Conservation (phyloP, 2,888 invertebrate genomes). For the Andrena haemorrhoa region DNA sequence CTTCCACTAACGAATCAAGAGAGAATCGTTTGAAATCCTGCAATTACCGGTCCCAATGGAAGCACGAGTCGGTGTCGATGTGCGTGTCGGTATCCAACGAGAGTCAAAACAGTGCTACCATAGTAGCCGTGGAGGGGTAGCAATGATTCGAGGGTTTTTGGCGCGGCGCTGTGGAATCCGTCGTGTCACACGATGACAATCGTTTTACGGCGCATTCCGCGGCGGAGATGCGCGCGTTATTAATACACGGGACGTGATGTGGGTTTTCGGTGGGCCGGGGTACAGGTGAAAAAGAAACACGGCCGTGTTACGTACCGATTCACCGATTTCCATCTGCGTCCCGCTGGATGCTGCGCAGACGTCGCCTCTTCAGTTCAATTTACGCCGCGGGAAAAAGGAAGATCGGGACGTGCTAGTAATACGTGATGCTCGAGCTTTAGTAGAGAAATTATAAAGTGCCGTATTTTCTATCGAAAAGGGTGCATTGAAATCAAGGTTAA, state of each 20-base stretch:
- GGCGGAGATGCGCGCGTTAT: slow-evolving; percentile 63
- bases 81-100: slow-evolving; percentile 8
- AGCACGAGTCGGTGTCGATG: too few relatives aligned
- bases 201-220: slow-evolving; percentile 56
- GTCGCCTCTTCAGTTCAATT: not conserved
- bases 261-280: slow-evolving; percentile 42
- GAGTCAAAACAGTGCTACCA: slow-evolving; percentile 74
- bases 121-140: slow-evolving; percentile 64
- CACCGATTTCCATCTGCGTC: slow-evolving; percentile 26
- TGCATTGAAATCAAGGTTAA: too few relatives aligned
- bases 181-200: slow-evolving; percentile 71
- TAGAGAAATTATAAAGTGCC: too few relatives aligned
- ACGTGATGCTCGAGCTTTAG: not conserved
- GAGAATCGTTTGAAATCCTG: not conserved
- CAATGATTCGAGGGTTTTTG: slow-evolving; percentile 67
- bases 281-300: slow-evolving; percentile 56
- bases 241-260: slow-evolving; percentile 72
- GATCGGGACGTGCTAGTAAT: not conserved
- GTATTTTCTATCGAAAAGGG: too few relatives aligned
- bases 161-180: slow-evolving; percentile 64
- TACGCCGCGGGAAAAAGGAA: not conserved
- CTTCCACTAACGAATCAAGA: not conserved
- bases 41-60: not conserved
- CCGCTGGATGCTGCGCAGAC: slow-evolving; percentile 6
- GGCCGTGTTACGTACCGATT: slow-evolving; percentile 36